phyloP scores from a whole-genome alignment of 2,113 vertebrate species.

The Spea bombifrons region DNA sequence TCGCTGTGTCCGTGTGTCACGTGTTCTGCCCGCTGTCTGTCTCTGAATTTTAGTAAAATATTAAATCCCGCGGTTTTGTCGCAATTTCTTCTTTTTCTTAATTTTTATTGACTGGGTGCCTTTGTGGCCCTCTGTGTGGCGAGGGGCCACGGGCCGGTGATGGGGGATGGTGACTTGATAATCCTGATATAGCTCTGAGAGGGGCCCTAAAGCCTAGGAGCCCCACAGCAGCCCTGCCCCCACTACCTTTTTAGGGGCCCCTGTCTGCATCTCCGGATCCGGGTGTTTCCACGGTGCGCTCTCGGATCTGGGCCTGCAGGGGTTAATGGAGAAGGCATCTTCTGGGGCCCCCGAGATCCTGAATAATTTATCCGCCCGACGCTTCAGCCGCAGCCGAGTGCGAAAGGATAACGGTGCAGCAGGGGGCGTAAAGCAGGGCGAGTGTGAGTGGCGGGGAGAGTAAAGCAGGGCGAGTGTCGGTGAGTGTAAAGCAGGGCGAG shows the following conservation, averaged over 20 bases:
- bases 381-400: constrained; percentile 13
- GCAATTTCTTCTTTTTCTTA: constrained; percentile 30
- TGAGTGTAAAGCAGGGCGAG: not conserved
- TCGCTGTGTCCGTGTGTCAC: constrained; percentile 34
- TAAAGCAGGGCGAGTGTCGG: not conserved
- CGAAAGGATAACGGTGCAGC: not conserved
- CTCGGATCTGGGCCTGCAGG: not conserved
- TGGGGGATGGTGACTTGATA: too few relatives aligned
- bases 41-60: constrained; percentile 47
- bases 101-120: too few relatives aligned
- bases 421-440: not conserved
- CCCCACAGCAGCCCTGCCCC: too few relatives aligned
- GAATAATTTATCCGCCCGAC: constrained; percentile 34
- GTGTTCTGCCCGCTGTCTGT: constrained; percentile 19
- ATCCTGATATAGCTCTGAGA: too few relatives aligned
- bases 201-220: too few relatives aligned
- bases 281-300: not conserved
- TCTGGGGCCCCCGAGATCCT: constrained; percentile 15
- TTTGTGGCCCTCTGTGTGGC: too few relatives aligned
- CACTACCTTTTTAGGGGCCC: too few relatives aligned
- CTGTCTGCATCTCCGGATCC: too few relatives aligned
- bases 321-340: constrained; percentile 30
- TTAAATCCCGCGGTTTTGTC: constrained; percentile 29
- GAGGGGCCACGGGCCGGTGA: too few relatives aligned
- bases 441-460: not conserved